Evolutionary conservation across 2,888 invertebrate species (phyloP).

Genomic region (Allophyes oxyacanthae): DNA sequence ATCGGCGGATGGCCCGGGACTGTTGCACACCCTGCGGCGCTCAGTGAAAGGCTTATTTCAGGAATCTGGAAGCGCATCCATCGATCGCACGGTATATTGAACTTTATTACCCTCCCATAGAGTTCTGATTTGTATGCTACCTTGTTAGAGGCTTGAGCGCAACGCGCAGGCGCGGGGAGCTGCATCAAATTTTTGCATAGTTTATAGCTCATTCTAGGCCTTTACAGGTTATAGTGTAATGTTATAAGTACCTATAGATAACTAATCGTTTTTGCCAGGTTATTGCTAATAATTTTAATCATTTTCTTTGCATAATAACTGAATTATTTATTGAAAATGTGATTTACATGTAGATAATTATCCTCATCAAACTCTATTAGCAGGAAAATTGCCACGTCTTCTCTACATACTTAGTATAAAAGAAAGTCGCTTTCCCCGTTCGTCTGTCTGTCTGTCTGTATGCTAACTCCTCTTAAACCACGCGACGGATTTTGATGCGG

Average conservation of each 20-base stretch:
- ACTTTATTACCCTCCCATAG: conserved; percentile 12
- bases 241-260: neutral
- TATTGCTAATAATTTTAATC: no score
- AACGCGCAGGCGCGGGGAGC: conserved; percentile 40
- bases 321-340: no score
- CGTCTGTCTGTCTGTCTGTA: no score
- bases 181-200: conserved; percentile 27
- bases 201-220: conserved; percentile 36
- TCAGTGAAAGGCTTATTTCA: conserved; percentile 33
- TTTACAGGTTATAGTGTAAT: conserved; percentile 5
- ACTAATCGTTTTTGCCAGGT: no score
- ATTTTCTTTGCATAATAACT: no score
- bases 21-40: conserved; percentile 6
- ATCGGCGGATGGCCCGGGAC: conserved; percentile 1
- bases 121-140: conserved; percentile 4
- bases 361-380: no score
- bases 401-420: no score
- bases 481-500: no score
- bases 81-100: conserved; percentile 15
- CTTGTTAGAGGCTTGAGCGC: conserved; percentile 6
- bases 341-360: no score
- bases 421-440: no score
- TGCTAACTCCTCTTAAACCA: no score
- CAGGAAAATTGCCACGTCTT: no score
- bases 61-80: conserved; percentile 19